Evolutionary conservation across 2,888 invertebrate genomes (phyloP), one percentile per base, ranked within the genome.

Genomic region (Hyalella azteca): DNA sequence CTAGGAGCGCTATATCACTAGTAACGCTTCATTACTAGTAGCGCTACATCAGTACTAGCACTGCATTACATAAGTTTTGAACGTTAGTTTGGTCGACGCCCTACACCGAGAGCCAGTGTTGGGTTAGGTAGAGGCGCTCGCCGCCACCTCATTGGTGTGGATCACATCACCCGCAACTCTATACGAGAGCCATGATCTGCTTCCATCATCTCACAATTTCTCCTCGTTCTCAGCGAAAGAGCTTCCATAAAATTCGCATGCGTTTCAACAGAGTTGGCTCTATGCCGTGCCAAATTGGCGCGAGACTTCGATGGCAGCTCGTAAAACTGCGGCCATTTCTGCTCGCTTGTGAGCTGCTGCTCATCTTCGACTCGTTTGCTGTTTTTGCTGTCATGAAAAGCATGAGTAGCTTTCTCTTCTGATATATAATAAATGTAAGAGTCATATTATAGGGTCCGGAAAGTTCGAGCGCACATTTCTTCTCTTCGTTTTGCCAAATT

Each of bases 241-340:
- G 66, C 66, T 36, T 32, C 66, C 29, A 66, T 66, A 66, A 66
- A 66, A 66, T 66, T 36, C 66, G 32, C 36, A 66, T 66, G 66
- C 66, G 36, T 29, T 19, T 36, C 66, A 29, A 66, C 66, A 36
- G 66, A 66, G 36, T 36, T 66, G 36, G 54, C 54, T 54, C 29
- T 29, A 26, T 54, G 54, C 54, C 54, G 54, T 54, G 54, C 54
- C 54, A 54, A 54, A 54, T 54, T 54, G 54, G 54, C 29, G 22
- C 54, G 9, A 54, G 54, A 54, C 26, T 54, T 54, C 54, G 54
- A 54, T 54, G 54, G 54, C 54, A 54, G 54, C 22, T 29, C 26
- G 29, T 54, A 54, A 54, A 54, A 54, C 54, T 26, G 54, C 54
- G 26, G 54, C 54, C 13, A 54, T n/a, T n/a, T n/a, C n/a, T n/a